Conservation (phyloP, 2,797 vertebrate species). For the Lacerta bilineata region DNA sequence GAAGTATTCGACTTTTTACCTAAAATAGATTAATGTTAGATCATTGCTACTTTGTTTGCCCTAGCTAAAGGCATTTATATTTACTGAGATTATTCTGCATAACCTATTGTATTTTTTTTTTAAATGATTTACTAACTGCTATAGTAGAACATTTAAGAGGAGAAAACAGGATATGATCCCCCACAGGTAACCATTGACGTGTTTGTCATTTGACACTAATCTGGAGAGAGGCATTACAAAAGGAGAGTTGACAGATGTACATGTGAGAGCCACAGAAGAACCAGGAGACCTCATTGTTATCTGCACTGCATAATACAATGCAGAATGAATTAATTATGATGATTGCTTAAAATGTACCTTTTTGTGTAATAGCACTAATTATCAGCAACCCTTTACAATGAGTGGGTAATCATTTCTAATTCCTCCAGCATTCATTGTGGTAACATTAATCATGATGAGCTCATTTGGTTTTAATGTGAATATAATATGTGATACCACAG, state of each 20-base stretch:
- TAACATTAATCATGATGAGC: conserved; percentile 74
- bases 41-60: neutral
- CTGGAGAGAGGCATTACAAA: conserved; percentile 56
- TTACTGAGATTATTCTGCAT: conserved; percentile 30
- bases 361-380: conserved; percentile 78
- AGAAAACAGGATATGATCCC: conserved; percentile 47
- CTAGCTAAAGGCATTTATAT: conserved; percentile 1
- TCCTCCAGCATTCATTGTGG: conserved; percentile 69
- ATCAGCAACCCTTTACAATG: conserved; percentile 73
- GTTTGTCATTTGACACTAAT: conserved; percentile 65
- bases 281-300: conserved; percentile 67
- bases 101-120: conserved; percentile 42
- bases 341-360: conserved; percentile 77
- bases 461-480: conserved; percentile 75
- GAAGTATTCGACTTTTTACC: neutral
- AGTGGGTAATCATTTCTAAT: conserved; percentile 78
- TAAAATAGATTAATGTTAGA: neutral
- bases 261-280: conserved; percentile 61
- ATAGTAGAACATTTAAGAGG: conserved; percentile 51
- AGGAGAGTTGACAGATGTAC: conserved; percentile 59
- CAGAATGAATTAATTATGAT: conserved; percentile 69
- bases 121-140: conserved; percentile 46
- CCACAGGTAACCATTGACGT: conserved; percentile 65
- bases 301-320: conserved; percentile 63
- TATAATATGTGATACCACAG: conserved; percentile 65